Evolutionary conservation across 2,797 vertebrate species (phyloP).

Genomic region (Sebastes wilsoni): DNA sequence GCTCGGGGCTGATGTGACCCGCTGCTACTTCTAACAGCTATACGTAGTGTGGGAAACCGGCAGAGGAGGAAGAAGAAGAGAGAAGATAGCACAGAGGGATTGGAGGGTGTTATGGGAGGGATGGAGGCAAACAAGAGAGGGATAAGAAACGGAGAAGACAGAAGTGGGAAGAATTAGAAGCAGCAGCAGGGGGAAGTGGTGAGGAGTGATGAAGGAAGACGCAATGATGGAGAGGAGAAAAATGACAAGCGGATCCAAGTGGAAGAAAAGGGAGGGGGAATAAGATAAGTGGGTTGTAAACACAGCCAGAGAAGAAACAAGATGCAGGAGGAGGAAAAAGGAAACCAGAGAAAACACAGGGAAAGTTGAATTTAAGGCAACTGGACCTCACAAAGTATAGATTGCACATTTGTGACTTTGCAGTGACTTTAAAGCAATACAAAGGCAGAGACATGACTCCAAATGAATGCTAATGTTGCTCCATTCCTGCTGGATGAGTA

Average conservation of each 20-base stretch:
- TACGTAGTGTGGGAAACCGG: constrained; percentile 1
- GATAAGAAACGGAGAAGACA: constrained; percentile 30
- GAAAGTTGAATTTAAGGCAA: background rate
- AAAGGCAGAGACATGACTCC: background rate
- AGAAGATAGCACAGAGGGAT: background rate
- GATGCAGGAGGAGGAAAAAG: background rate
- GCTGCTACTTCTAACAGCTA: constrained; percentile 40
- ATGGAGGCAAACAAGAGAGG: constrained; percentile 27
- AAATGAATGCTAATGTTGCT: background rate
- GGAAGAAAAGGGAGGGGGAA: background rate
- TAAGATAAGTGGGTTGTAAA: background rate
- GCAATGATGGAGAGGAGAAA: background rate
- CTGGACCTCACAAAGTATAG: background rate
- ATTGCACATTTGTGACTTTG: background rate
- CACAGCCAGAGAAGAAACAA: background rate
- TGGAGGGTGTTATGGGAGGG: constrained; percentile 4
- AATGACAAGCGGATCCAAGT: background rate
- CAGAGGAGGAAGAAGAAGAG: background rate
- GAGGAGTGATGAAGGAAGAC: background rate
- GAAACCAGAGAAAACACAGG: background rate
- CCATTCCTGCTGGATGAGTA: background rate
- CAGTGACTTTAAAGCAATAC: background rate
- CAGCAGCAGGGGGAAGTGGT: constrained; percentile 5
- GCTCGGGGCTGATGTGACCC: constrained; percentile 51
- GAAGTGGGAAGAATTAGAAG: constrained; percentile 37